A percentile compares a stretch with the other conserved stretches of the same genome.
These are phyloP conservation scores for Psittacula derbiana DNA, from an alignment of 2,797 vertebrate genomes.

Conservation along the genomic window DNA sequence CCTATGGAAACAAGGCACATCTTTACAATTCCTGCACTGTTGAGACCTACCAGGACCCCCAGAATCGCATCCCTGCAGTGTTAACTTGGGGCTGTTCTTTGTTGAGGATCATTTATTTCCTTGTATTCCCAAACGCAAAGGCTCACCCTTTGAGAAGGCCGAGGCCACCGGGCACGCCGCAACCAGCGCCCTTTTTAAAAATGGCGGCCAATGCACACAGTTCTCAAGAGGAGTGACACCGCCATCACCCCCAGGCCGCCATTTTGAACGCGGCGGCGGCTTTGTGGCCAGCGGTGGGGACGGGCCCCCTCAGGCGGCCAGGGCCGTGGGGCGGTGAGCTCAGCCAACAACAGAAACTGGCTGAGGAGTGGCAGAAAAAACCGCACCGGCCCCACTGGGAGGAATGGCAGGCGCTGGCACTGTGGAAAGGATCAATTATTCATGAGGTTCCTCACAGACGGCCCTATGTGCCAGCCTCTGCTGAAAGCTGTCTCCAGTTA, in stretches of 20 bases:
- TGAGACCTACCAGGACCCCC: not conserved
- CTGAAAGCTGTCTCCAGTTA: not conserved
- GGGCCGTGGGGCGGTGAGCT: not conserved
- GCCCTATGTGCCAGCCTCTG: not conserved
- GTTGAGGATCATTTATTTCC: accelerated
- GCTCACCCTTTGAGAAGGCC: accelerated
- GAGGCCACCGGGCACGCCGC: accelerated
- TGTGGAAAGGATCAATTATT: constrained; percentile 4
- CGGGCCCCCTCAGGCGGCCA: not conserved
- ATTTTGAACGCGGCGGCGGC: not conserved
- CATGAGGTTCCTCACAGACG: not conserved
- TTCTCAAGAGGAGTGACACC: not conserved
- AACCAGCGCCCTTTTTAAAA: not conserved
- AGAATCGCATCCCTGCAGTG: not conserved
- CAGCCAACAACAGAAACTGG: accelerated
- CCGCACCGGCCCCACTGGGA: not conserved
- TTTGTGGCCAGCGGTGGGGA: not conserved
- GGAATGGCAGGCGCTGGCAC: not conserved
- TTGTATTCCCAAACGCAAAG: accelerated
- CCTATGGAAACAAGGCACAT: not conserved
- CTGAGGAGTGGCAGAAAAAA: not conserved
- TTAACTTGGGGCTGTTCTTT: accelerated
- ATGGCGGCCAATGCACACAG: not conserved
- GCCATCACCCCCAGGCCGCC: not conserved
- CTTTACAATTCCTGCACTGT: not conserved